Evolutionary conservation across 1,140 invertebrate genomes (phyloP), one percentile per base, ranked within the genome.

Genomic region (Aradophagus sp.): DNA sequence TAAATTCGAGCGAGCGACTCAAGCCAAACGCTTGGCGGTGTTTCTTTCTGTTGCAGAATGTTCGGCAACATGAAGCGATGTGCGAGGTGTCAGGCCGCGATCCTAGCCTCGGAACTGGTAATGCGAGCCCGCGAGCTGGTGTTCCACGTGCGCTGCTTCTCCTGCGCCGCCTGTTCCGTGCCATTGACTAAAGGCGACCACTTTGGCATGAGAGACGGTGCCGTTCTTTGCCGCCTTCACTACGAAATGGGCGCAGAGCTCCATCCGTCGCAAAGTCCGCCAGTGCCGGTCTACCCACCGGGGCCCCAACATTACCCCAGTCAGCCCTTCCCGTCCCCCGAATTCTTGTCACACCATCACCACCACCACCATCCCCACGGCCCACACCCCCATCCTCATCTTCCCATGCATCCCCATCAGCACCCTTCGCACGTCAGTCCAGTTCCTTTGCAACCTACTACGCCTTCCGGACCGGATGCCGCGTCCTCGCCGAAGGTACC

Each of bases 71-170:
- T 92, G 79, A 92, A 93, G 77, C 88, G 94, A 16, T 98, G 96
- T 81, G 91, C 93, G 16, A 90, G 95, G 45, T 98, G 96, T 85
- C 92, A 95, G 74, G 91, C 93, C 15, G 91, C 92, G n/a, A 95
- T 99, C 59, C 90, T 93, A n/a, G 91, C 95, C 23, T 93, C 94
- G 44, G 96, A 99, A 86, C 83, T 98, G 76, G 96, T 99, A 77
- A 98, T 99, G 97, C 86, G 96, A 48, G 96, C 95, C 2, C 88
- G 95, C 10, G 95, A 96, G 71, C 89, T 95, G 69, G 95, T 98
- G 44, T 98, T 97, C 87, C 97, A 98, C 87, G 91, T 97, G 26
- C 92, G 93, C 74, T 98, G 97, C 86, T 98, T 99, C 87, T 93
- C 92, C 4, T 99, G 97, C 84, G 92, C 93, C 10, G 90, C 93